Evolutionary conservation across 2,888 invertebrate species (phyloP).

Genomic region (Imbricaverruca yamaguchii): DNA sequence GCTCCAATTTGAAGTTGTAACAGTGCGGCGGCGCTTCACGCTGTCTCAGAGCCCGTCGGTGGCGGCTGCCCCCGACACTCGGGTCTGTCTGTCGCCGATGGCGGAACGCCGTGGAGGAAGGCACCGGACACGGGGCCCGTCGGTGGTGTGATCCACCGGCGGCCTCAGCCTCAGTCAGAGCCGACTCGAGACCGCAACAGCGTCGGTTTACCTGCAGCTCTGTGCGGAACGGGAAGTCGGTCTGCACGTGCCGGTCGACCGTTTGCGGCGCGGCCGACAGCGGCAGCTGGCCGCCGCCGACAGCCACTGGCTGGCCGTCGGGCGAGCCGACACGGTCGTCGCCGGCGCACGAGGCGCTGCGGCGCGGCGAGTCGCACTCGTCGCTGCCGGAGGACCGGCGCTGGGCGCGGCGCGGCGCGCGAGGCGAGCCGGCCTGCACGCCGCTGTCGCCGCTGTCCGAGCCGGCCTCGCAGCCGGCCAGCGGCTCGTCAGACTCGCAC

Average conservation of each 20-base stretch:
- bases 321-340: not conserved
- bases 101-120: too few relatives aligned
- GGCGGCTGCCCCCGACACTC: too few relatives aligned
- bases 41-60: too few relatives aligned
- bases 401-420: not conserved
- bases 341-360: not conserved
- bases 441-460: slow-evolving; percentile 16
- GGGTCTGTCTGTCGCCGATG: too few relatives aligned
- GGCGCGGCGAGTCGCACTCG: not conserved
- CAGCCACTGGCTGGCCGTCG: not conserved
- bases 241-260: not conserved
- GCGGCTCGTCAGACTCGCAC: not conserved
- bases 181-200: not conserved
- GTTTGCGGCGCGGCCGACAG: not conserved
- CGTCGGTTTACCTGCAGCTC: not conserved
- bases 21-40: too few relatives aligned
- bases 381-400: not conserved
- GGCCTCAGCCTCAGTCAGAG: too few relatives aligned
- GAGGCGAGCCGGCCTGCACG: not conserved
- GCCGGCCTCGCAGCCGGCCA: not conserved
- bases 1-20: too few relatives aligned
- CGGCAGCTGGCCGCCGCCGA: not conserved
- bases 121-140: too few relatives aligned
- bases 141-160: too few relatives aligned
- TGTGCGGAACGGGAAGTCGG: not conserved